Evolutionary conservation across 2,888 invertebrate genomes (phyloP), one percentile per base, ranked within the genome.

Genomic region (Noctuana brunneofusca): DNA sequence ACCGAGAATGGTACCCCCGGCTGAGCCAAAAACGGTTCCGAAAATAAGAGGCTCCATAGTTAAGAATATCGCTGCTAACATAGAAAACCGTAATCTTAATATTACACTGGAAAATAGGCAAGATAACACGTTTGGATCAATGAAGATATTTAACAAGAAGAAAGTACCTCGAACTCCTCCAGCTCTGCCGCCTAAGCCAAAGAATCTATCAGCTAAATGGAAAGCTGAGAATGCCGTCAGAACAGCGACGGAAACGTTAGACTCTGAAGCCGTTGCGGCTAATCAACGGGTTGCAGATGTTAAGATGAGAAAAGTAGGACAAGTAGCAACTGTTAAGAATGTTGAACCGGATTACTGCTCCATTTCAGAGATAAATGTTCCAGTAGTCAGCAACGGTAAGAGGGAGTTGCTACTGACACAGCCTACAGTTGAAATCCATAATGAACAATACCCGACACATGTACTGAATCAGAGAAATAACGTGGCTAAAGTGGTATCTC

Each of bases 111-210:
- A 94, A 64, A 86, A 87, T 41, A 87, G 81, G 67, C 67, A 74
- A 64, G 93, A 92, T 63, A 80, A 76, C 56, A 89, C 81, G 66
- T 71, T 79, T 58, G 85, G 84, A 65, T 79, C 87, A 55, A 89
- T 89, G 86, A 91, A 91, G 70, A 86, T 89, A 72, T 88, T 90
- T 67, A 92, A 92, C 70, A 92, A 87, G 69, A 86, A 85, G 70
- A 94, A 94, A 83, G 93, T 94, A 66, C 89, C 93, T 73, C 87
- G 95, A 75, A 93, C 93, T 68, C 96, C 96, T 64, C 95, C 96
- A 59, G 95, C 96, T 68, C 85, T 96, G 79, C 96, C 96, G 65
- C 95, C 96, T 50, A 96, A 96, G 86, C 96, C 96, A 73, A 94
- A 95, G 70, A 95, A 95, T 84, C 89, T 95, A 72, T 92, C 93